phyloP scores from a whole-genome alignment of 2,797 vertebrate genomes.

The Eleutherodactylus coqui region DNA sequence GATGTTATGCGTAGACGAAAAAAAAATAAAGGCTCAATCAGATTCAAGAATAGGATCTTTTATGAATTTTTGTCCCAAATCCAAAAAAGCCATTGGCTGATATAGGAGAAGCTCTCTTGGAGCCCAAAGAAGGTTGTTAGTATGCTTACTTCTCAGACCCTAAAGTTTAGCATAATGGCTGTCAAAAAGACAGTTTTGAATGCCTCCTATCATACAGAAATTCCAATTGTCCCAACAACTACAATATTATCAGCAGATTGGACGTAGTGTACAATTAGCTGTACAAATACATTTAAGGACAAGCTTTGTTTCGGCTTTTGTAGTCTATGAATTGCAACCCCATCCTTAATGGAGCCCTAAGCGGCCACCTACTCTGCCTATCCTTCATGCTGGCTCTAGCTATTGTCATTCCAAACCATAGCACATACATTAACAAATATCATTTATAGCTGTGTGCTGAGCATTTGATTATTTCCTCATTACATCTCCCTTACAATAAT shows the following conservation, averaged over 20 bases:
- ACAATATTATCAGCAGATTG: background rate
- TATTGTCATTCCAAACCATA: background rate
- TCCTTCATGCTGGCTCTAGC: background rate
- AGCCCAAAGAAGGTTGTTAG: background rate
- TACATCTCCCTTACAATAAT: conserved; percentile 39
- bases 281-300: background rate
- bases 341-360: background rate
- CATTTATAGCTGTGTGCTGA: background rate
- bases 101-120: background rate
- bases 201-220: background rate
- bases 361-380: background rate
- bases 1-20: background rate
- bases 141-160: background rate
- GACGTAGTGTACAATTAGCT: background rate
- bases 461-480: conserved; percentile 9
- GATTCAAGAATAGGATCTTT: background rate
- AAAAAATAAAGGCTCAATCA: background rate
- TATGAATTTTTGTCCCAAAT: background rate
- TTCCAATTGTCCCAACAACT: background rate
- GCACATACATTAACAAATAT: background rate
- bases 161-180: background rate
- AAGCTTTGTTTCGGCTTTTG: background rate
- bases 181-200: background rate
- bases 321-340: background rate
- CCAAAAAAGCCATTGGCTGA: background rate